Evolutionary conservation across 2,113 vertebrate genomes (phyloP), one percentile per base, ranked within the genome.

Genomic region (Climacteris rufus): DNA sequence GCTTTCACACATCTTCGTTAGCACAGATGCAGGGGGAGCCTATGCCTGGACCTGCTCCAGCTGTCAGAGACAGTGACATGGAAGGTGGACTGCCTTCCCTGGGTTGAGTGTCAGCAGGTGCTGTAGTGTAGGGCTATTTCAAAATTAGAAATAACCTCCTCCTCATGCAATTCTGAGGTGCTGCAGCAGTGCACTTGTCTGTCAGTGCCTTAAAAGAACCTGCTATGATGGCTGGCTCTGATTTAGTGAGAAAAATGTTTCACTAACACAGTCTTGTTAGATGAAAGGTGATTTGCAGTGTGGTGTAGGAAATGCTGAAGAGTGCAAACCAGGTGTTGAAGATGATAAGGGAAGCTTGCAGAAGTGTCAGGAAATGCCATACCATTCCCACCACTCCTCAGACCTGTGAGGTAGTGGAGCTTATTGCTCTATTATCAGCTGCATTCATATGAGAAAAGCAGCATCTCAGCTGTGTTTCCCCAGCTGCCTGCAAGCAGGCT

Each of bases 181-280:
- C 35, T 72, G 42, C 44, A 53, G 50, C 2, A 15, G 53, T 6
- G 11, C 7, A 2, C 31, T 93, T 49, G 69, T 56, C 44, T 59
- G 21, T 37, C 39, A 25, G 4, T 2, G 0, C 45, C 42, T 59
- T 44, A 18, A 4, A 5, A 76, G 81, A 66, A 82, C 50, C 61
- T 85, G 61, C 59, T 80, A 30, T 3, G 5, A 20, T 59, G 28
- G 21, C 63, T 94, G 80, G 28, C 56, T 92, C 61, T 91, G 74
- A 85, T 89, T 72, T 91, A 63, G 40, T 44, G 54, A 76, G 50
- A 80, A 70, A 70, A 85, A 83, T 60, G 33, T 84, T 94, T 93
- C 74, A 50, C 66, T 80, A 4, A 30, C 24, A 7, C 3, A 4
- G 31, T 54, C 66, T 85, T 50, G 28, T 57, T 81, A 54, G 71